Conservation (phyloP, 2,888 invertebrate species). For the Epinotia brunnichana region DNA sequence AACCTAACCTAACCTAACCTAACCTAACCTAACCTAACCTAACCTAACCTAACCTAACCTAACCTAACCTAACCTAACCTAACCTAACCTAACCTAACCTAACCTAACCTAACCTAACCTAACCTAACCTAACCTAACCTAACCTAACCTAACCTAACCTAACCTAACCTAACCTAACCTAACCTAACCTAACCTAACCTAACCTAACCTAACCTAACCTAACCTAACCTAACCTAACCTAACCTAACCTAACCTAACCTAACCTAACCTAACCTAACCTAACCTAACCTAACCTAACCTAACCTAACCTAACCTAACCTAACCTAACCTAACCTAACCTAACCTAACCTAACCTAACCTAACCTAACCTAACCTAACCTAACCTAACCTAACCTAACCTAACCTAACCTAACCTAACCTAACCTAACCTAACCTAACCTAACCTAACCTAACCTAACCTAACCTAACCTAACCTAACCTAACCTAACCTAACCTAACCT, state of each 20-base stretch:
- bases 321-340: conserved; percentile 37
- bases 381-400: conserved; percentile 28
- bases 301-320: conserved; percentile 34
- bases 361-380: conserved; percentile 41
- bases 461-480: conserved; percentile 42
- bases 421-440: conserved; percentile 41
- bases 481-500: conserved; percentile 41
- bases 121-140: conserved; percentile 21
- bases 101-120: conserved; percentile 21
- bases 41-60: conserved; percentile 42
- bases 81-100: conserved; percentile 21
- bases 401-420: conserved; percentile 34
- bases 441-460: conserved; percentile 41
- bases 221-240: conserved; percentile 42
- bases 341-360: conserved; percentile 37
- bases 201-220: conserved; percentile 12
- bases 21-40: conserved; percentile 43
- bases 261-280: conserved; percentile 41
- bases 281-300: conserved; percentile 39
- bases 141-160: conserved; percentile 21
- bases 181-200: conserved; percentile 10
- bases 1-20: conserved; percentile 40
- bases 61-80: conserved; percentile 34
- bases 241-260: conserved; percentile 42
- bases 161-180: conserved; percentile 22